Evolutionary conservation across 2,113 vertebrate genomes (phyloP), one percentile per base, ranked within the genome.

Genomic region (Euleptes europaea): DNA sequence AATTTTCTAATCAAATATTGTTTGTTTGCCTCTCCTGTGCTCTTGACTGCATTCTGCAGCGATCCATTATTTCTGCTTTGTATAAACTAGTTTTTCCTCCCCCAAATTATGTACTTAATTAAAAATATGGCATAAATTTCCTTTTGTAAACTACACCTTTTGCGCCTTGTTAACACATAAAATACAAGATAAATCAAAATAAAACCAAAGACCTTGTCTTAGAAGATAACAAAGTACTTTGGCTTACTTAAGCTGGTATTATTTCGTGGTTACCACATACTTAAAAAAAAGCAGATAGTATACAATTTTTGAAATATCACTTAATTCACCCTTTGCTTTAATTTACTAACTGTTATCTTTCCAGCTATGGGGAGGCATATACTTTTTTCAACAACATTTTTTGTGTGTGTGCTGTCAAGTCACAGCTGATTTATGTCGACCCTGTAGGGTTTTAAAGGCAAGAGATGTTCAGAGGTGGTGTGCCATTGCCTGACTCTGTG

Each of bases 11-110:
- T 8, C 17, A 70, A 10, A 19, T 57, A 79, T 47, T 73, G 51
- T 80, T 79, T 78, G 51, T 54, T 85, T 73, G 79, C 28, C 11
- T 49, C 83, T 84, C 67, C 21, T 65, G 67, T 79, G 54, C 14
- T 31, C 40, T 65, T 49, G 14, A 66, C 21, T 42, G 40, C 49
- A 35, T 72, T 47, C n/a, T 47, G 51, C 51, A 72, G 63, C 19
- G 40, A 63, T 63, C 65, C 40, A 63, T 83, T 74, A 38, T 47
- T 80, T 51, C 67, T 57, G 51, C 9, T 28, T 82, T 14, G 23
- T 44, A 5, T 40, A 82, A 10, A 40, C 23, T 35, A 35, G 33
- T 35, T 70, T 69, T 57, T 63, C 80, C 69, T 82, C 4, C 2
- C 67, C 19, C 65, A 69, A 33, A 38, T 51, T 81, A 51, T 66